phyloP scores from a whole-genome alignment of 2,888 invertebrate species.

The Campoplex capitator region DNA sequence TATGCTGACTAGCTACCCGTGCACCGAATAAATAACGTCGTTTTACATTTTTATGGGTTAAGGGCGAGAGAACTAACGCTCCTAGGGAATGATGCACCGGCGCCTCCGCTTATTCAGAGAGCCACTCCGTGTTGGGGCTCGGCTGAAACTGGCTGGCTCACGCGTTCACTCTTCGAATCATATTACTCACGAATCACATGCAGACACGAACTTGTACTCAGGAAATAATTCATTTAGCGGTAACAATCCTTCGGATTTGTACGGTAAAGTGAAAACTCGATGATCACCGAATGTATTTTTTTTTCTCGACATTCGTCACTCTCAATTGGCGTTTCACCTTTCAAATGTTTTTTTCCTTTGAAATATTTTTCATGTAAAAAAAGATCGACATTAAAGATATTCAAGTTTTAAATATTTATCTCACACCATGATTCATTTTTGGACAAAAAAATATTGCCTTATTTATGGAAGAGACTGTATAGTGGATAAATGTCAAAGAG shows the following conservation, averaged over 20 bases:
- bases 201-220: slow-evolving; percentile 15
- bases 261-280: neutral
- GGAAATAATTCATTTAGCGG: slow-evolving; percentile 17
- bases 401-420: neutral
- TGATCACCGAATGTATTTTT: neutral
- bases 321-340: neutral
- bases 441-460: neutral
- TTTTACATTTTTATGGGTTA: slow-evolving; percentile 79
- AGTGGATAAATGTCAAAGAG: slow-evolving; percentile 11
- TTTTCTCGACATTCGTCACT: neutral
- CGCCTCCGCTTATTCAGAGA: slow-evolving; percentile 37
- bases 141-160: slow-evolving; percentile 34
- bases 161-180: slow-evolving; percentile 34
- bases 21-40: slow-evolving; percentile 79
- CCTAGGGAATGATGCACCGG: slow-evolving; percentile 45
- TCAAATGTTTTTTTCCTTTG: neutral
- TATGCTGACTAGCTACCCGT: slow-evolving; percentile 58
- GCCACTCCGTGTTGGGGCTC: slow-evolving; percentile 7
- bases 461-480: slow-evolving; percentile 32
- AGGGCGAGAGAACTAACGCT: slow-evolving; percentile 40
- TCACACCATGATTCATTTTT: neutral
- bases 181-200: slow-evolving; percentile 23
- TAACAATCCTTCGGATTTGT: neutral
- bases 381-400: neutral
- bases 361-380: neutral